phyloP scores from a whole-genome alignment of 2,888 invertebrate genomes.

The Mythimna loreyi region DNA sequence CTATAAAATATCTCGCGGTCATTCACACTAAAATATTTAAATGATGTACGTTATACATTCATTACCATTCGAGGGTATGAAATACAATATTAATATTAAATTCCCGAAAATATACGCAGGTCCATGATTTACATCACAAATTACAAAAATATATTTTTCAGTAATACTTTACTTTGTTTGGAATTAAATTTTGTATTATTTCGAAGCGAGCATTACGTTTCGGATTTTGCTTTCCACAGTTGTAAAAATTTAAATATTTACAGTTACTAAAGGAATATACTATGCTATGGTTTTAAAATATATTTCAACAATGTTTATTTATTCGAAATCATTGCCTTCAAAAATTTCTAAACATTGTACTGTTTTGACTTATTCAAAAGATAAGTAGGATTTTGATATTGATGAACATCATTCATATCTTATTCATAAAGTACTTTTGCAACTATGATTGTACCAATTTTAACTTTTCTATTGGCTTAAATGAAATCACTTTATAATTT shows the following conservation, averaged over 20 bases:
- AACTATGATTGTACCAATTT: not conserved
- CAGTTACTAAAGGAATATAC: not conserved
- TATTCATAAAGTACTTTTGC: not conserved
- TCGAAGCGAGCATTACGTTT: not conserved
- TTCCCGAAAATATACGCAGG: not conserved
- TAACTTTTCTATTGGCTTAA: not conserved
- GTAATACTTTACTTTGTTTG: not conserved
- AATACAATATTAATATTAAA: conserved; percentile 8
- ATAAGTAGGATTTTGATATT: too few relatives aligned
- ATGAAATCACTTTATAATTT: not conserved
- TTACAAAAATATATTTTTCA: not conserved
- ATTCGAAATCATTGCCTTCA: not conserved
- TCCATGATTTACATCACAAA: conserved; percentile 4
- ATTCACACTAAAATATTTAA: conserved; percentile 20
- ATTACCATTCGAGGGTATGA: conserved; percentile 1
- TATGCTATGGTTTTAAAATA: not conserved
- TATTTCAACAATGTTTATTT: not conserved
- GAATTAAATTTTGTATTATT: conserved; percentile 1
- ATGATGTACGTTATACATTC: not conserved
- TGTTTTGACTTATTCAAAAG: not conserved
- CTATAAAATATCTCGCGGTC: not conserved
- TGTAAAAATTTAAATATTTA: not conserved
- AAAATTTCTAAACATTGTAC: too few relatives aligned
- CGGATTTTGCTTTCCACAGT: not conserved
- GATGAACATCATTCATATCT: too few relatives aligned